Percentiles rank a stretch among this genome's conserved stretches.
Conservation (phyloP, 1,140 invertebrate genomes). For the Colletes gigas region DNA sequence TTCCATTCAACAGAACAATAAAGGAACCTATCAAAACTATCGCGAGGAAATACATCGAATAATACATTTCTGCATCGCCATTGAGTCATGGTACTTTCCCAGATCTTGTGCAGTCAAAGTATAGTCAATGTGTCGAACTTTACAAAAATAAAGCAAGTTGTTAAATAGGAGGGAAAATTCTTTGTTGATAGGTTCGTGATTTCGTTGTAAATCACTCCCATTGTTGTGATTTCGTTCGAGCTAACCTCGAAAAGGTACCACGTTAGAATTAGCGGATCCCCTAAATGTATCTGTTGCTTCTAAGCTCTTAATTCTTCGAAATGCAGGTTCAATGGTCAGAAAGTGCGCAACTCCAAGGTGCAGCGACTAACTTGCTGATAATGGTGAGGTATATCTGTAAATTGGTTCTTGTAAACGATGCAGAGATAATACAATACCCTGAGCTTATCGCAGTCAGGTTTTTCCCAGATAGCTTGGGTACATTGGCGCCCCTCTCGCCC, state of each 20-base stretch:
- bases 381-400: constrained; percentile 2
- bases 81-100: constrained; percentile 58
- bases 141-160: neutral
- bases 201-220: neutral
- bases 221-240: neutral
- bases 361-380: constrained; percentile 16
- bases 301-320: neutral
- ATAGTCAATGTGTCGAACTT: neutral
- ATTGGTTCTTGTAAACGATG: constrained; percentile 24
- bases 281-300: neutral
- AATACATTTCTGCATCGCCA: neutral
- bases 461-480: constrained; percentile 50
- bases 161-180: neutral
- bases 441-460: constrained; percentile 50
- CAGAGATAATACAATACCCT: constrained; percentile 46
- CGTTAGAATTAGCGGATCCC: neutral
- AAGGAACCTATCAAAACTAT: neutral
- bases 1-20: neutral
- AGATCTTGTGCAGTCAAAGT: constrained; percentile 19
- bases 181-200: neutral
- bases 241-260: neutral
- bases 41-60: neutral
- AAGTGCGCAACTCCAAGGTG: neutral
- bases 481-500: neutral
- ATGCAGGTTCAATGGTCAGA: neutral